Evolutionary conservation across 2,113 vertebrate genomes (phyloP).

Genomic region (Gobiocypris rarus): DNA sequence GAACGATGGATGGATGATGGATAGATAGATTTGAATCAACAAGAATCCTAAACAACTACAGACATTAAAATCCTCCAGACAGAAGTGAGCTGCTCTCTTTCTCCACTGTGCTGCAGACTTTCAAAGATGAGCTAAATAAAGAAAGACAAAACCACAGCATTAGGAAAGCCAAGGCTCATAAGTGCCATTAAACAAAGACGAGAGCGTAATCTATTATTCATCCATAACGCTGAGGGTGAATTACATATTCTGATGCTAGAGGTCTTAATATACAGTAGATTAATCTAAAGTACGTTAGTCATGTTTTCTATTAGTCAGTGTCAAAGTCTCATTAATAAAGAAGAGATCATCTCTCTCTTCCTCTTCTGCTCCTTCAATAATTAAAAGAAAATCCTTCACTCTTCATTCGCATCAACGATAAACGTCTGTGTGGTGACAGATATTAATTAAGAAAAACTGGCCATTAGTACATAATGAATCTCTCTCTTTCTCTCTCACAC

Average conservation of each 20-base stretch:
- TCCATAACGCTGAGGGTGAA: constrained; percentile 1
- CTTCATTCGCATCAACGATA: constrained; percentile 16
- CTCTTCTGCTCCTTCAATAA: constrained; percentile 31
- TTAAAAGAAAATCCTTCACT: constrained; percentile 36
- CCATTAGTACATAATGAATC: constrained; percentile 30
- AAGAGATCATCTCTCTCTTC: constrained; percentile 18
- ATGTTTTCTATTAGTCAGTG: constrained; percentile 20
- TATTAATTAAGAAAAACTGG: constrained; percentile 30
- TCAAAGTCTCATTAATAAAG: constrained; percentile 33
- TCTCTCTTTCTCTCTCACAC: neutral
- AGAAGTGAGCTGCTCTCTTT: neutral
- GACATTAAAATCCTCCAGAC: neutral
- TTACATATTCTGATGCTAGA: constrained; percentile 31
- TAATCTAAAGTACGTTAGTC: constrained; percentile 35
- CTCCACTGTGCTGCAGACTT: neutral
- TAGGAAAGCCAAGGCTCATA: neutral
- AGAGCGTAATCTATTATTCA: constrained; percentile 29
- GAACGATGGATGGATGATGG: no score
- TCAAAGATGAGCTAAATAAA: constrained; percentile 1
- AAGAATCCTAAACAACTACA: neutral
- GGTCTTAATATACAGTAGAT: constrained; percentile 26
- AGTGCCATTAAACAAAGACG: constrained; percentile 38
- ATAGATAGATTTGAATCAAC: no score
- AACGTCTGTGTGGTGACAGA: neutral
- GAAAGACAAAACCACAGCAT: neutral